A percentile compares a stretch with the other conserved stretches of the same genome.
Evolutionary conservation across 2,888 invertebrate species (phyloP).

Genomic region (Melanophora roralis): DNA sequence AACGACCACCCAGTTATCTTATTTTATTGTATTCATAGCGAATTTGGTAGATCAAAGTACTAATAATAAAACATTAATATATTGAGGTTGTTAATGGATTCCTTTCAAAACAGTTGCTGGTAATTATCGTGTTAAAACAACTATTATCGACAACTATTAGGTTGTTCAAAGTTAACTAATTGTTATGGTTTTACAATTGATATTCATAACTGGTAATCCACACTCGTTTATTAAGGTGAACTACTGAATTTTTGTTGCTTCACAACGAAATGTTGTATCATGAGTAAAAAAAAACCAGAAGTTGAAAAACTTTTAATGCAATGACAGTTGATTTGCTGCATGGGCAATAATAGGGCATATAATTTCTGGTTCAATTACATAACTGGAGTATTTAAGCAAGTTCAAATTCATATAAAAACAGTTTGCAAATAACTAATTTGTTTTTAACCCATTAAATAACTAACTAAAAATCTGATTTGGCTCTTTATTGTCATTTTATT

Average conservation of each 20-base stretch:
- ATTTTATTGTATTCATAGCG: conserved; percentile 1
- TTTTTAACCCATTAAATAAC: too few species aligned
- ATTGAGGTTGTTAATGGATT: conserved; percentile 36
- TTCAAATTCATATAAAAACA: too few species aligned
- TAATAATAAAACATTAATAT: conserved; percentile 37
- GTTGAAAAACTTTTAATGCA: too few species aligned
- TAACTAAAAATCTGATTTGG: too few species aligned
- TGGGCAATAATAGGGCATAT: too few species aligned
- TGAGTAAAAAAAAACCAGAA: too few species aligned
- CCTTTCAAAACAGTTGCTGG: conserved; percentile 21
- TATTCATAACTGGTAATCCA: conserved; percentile 48
- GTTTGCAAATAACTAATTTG: too few species aligned
- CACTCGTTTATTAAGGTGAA: neutral
- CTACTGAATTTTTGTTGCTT: neutral
- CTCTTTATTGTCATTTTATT: too few species aligned
- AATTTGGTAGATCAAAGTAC: too few species aligned
- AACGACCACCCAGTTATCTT: conserved; percentile 52
- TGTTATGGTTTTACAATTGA: conserved; percentile 48
- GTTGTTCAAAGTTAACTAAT: conserved; percentile 32
- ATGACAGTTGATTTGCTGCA: too few species aligned
- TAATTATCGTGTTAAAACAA: conserved; percentile 53
- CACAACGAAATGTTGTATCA: neutral
- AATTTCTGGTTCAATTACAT: too few species aligned
- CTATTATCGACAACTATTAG: conserved; percentile 36
- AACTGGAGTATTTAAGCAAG: too few species aligned